Base-by-base conservation (phyloP, 2,888 invertebrate genomes). In the Ptychoptera albimana region DNA sequence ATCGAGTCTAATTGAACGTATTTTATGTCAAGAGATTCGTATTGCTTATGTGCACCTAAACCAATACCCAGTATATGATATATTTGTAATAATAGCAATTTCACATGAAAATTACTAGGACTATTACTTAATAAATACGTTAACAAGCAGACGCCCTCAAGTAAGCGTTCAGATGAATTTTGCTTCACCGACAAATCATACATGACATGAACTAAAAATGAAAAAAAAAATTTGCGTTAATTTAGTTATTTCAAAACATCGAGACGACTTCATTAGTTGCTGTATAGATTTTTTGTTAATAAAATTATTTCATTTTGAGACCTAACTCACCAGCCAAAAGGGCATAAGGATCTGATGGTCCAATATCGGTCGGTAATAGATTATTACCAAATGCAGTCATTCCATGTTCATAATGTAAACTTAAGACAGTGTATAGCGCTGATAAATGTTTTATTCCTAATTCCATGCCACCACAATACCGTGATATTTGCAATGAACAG, bases 1-100 rank as follows among this genome's bases (percentile, higher is more conserved):
- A 96, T 68, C 0, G 93, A 87, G 62, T 93, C 89, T 59, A 92
- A 71, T 66, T 93, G 93, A 53, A 94, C 78, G 65, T 94, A 91
- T 65, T 96, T 96, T 46, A 89, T 75, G 58, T 94, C 93, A 57
- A 96, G 67, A 44, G 75, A 74, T 52, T 79, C 77, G 64, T 83
- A 86, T 55, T 82, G 71, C 42, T 72, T 70, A 54, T 82, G 79
- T 30, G 87, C 86, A 1, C 81, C 81, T 41, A 75, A 63, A 16
- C 77, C 76, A 52, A 82, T 83, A 48, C 89, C 89, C 71, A 64
- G 55, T 60, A 66, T 58, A 60, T 86, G 83, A 61, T 92, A 93
- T 14, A 87, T 72, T 53, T 82, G 79, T 44, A 92, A 71, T 8
- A 88, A 74, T 37, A 93, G 66, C 52, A 94, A 68, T 63, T 93